Percentiles rank a stretch among this genome's conserved stretches.
phyloP scores from a whole-genome alignment of 2,797 vertebrate species.

The Gila robusta region DNA sequence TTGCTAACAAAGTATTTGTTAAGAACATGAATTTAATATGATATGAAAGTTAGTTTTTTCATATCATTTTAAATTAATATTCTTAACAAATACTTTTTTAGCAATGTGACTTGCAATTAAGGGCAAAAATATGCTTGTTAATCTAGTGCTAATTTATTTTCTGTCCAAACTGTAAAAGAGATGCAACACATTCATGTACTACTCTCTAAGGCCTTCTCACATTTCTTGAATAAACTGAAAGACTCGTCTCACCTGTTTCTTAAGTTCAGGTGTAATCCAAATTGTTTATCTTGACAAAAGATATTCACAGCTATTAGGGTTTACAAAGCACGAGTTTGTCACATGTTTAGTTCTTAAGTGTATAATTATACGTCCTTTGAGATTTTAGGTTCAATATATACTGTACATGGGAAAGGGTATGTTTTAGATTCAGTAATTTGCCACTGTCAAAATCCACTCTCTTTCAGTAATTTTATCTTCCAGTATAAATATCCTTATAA shows the following conservation, averaged over 20 bases:
- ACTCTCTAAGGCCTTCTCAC: not conserved
- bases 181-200: not conserved
- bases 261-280: not conserved
- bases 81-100: not conserved
- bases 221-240: not conserved
- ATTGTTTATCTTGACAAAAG: not conserved
- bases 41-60: not conserved
- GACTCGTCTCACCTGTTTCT: not conserved
- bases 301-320: no score
- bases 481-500: not conserved
- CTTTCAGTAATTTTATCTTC: not conserved
- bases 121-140: not conserved
- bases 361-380: no score
- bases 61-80: not conserved
- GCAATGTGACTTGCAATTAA: not conserved
- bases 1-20: not conserved
- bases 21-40: not conserved
- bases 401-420: not conserved
- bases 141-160: slow-evolving; percentile 1
- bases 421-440: not conserved
- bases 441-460: no score
- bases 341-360: no score
- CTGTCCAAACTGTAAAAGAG: not conserved
- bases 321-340: no score
- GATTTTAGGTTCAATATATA: not conserved